A percentile compares a stretch with the other conserved stretches of the same genome.
Evolutionary conservation across 2,797 vertebrate species (phyloP).

Genomic region (Capromys pilorides): DNA sequence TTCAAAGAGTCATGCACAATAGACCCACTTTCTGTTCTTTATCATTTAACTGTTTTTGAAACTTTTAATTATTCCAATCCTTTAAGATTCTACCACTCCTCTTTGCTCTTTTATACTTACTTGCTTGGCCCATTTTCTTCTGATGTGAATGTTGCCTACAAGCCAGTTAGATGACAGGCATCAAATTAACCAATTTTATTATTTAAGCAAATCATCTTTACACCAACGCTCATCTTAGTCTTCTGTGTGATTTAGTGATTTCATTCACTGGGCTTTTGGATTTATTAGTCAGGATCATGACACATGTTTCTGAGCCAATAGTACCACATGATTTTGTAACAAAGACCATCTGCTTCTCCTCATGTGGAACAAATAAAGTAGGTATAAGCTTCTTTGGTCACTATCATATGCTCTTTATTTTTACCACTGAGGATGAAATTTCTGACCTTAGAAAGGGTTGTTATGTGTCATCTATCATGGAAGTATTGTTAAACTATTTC

Average conservation of each 20-base stretch:
- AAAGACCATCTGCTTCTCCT: neutral
- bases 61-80: neutral
- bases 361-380: neutral
- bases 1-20: neutral
- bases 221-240: neutral
- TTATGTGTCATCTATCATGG: neutral
- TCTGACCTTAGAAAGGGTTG: neutral
- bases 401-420: neutral
- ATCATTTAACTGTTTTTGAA: neutral
- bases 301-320: slow-evolving; percentile 29
- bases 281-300: neutral
- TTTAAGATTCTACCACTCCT: neutral
- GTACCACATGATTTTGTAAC: slow-evolving; percentile 21
- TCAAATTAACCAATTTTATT: slow-evolving; percentile 40
- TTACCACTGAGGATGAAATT: slow-evolving; percentile 10
- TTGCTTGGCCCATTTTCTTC: neutral
- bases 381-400: neutral
- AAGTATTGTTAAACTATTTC: neutral
- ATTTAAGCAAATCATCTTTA: slow-evolving; percentile 43
- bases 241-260: slow-evolving; percentile 27
- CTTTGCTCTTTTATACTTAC: neutral
- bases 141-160: slow-evolving; percentile 9
- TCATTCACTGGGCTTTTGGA: neutral
- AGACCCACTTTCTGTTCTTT: neutral
- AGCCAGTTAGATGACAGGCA: neutral